phyloP scores from a whole-genome alignment of 2,888 invertebrate species.

The Trissonchulus latispiculum region DNA sequence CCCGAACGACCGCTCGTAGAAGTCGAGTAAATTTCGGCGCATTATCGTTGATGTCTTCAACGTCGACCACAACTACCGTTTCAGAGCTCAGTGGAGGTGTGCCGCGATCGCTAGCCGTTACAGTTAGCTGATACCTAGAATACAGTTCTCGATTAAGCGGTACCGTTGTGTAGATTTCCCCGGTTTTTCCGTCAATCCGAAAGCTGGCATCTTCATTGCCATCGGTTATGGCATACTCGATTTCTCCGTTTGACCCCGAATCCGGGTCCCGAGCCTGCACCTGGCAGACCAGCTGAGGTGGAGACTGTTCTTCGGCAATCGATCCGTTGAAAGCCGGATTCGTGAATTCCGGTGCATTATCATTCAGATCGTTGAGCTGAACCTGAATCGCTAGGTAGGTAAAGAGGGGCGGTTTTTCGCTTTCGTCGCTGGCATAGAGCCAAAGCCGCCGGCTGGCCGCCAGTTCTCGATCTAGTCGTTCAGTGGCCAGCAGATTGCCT shows the following conservation, averaged over 20 bases:
- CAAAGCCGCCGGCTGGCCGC: conserved; percentile 73
- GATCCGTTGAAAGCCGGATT: conserved; percentile 67
- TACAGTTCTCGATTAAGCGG: conserved; percentile 75
- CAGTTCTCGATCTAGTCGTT: conserved; percentile 65
- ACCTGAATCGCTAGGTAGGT: conserved; percentile 73
- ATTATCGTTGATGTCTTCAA: conserved; percentile 87
- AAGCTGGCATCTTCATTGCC: conserved; percentile 53
- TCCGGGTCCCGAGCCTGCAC: conserved; percentile 71
- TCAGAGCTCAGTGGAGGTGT: conserved; percentile 61
- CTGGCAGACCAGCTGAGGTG: conserved; percentile 64
- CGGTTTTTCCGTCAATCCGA: conserved; percentile 70
- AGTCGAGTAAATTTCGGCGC: conserved; percentile 59
- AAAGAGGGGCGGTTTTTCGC: conserved; percentile 15
- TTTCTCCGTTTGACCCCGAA: conserved; percentile 80
- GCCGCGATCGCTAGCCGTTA: conserved; percentile 74
- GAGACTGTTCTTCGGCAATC: conserved; percentile 69
- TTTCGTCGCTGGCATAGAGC: conserved; percentile 75
- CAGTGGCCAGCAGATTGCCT: conserved; percentile 5
- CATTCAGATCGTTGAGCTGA: conserved; percentile 83
- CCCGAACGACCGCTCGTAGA: conserved; percentile 60
- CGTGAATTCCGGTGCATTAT: conserved; percentile 77
- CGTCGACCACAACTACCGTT: conserved; percentile 65
- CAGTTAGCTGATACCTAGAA: conserved; percentile 75
- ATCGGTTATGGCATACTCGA: conserved; percentile 80
- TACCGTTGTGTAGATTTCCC: conserved; percentile 67